Evolutionary conservation across 2,888 invertebrate genomes (phyloP), one percentile per base, ranked within the genome.

Genomic region (Pristionchus arcanus): DNA sequence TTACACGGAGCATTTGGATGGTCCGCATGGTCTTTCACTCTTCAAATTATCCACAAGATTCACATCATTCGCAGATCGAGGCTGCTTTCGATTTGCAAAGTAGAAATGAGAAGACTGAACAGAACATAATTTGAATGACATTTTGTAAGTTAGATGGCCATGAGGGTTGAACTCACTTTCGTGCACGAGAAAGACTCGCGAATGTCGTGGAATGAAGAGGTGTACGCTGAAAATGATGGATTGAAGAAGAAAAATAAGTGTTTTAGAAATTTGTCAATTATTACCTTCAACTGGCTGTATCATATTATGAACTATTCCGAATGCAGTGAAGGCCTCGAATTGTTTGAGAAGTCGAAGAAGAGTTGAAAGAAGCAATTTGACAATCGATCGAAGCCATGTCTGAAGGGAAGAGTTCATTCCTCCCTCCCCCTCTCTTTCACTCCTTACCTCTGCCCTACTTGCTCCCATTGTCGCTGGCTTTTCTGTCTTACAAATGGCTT

Each of bases 1-100:
- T 90, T 91, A 95, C 94, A 95, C 94, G 53, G 94, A 92, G 85
- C 95, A 95, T 89, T 94, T 92, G 0, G 93, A 90, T 31, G 93
- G n/a, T 28, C 81, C 92, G 91, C 94, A 94, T 34, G 94, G 95
- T 71, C 93, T 90, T 84, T 94, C 94, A n/a, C 92, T 91, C 71
- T 92, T 90, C 71, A 92, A 91, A n/a, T 92, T 92, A 28, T 92
- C 91, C 16, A 94, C 91, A 59, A 94, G 91, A 19, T 91, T 88
- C 31, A 42, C 34, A 25, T 74, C n/a, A n/a, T 37, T 83, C 28
- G 83, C 55, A 19, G 53, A 53, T 31, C 49, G 83, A 83, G 55
- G 55, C 28, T 49, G 55, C 77, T 91, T 92, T n/a, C 74, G 89
- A 63, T 94, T 94, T 16, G 94, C 93, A 42, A 94, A 92, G 90